A percentile compares a stretch with the other conserved stretches of the same genome.
phyloP scores from a whole-genome alignment of 2,888 invertebrate species.

The Drosophila quinaria region DNA sequence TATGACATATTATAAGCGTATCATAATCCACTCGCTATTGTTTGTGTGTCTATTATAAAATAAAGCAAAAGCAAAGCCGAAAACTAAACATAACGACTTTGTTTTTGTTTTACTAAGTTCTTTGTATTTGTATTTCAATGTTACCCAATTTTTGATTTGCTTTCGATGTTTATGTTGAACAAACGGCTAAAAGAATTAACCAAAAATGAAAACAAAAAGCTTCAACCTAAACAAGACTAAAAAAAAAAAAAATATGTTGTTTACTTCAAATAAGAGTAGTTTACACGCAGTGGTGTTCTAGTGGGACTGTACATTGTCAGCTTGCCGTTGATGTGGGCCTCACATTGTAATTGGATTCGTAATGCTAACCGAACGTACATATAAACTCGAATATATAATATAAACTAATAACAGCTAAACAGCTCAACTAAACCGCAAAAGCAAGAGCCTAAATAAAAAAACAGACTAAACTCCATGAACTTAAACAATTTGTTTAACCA shows the following conservation, averaged over 20 bases:
- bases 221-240: constrained; percentile 37
- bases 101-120: constrained; percentile 45
- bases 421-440: constrained; percentile 35
- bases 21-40: constrained; percentile 79
- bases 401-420: constrained; percentile 45
- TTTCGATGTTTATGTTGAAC: constrained; percentile 64
- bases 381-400: constrained; percentile 55
- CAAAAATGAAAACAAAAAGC: constrained; percentile 33
- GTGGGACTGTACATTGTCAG: constrained; percentile 87
- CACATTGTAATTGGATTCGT: constrained; percentile 83
- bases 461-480: constrained; percentile 70
- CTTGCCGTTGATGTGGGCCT: constrained; percentile 90
- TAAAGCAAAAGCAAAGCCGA: constrained; percentile 38
- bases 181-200: constrained; percentile 42
- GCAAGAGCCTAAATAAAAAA: constrained; percentile 60
- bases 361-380: constrained; percentile 72
- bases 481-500: constrained; percentile 83
- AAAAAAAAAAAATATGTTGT: constrained; percentile 66
- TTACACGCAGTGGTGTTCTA: constrained; percentile 86
- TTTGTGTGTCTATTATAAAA: constrained; percentile 66
- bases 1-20: constrained; percentile 39
- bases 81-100: constrained; percentile 44
- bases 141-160: constrained; percentile 67
- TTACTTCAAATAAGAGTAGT: constrained; percentile 86
- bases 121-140: constrained; percentile 62